Evolutionary conservation across 2,113 vertebrate genomes (phyloP).

Genomic region (Ptilonorhynchus violaceus): DNA sequence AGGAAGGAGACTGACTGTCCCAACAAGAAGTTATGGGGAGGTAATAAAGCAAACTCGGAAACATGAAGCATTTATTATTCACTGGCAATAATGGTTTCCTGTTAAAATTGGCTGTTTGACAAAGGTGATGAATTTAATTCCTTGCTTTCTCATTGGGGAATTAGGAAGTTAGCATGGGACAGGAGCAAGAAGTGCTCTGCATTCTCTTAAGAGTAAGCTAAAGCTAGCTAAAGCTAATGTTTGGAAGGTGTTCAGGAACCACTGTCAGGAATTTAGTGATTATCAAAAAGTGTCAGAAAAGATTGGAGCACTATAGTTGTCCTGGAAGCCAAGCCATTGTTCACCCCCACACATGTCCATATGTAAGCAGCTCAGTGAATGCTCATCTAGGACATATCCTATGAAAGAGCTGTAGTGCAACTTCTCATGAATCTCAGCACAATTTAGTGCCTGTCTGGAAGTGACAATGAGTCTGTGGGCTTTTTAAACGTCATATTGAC

Average conservation of each 20-base stretch:
- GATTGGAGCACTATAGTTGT: neutral
- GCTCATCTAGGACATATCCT: neutral
- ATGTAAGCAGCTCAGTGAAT: neutral
- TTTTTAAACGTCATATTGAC: neutral
- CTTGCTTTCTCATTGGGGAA: neutral
- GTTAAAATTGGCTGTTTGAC: slow-evolving; percentile 51
- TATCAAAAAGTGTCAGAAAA: neutral
- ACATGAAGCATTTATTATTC: slow-evolving; percentile 42
- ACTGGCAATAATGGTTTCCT: slow-evolving; percentile 48
- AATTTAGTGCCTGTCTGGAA: slow-evolving; percentile 18
- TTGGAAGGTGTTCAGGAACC: slow-evolving; percentile 12
- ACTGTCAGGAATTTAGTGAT: neutral
- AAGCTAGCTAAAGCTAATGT: neutral
- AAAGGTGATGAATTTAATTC: slow-evolving; percentile 39
- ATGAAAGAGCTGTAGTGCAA: neutral
- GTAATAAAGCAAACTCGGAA: slow-evolving; percentile 1
- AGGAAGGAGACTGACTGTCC: slow-evolving; percentile 7
- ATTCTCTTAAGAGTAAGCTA: neutral
- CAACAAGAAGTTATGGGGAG: slow-evolving; percentile 14
- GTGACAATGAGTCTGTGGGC: neutral
- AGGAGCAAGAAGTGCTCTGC: neutral
- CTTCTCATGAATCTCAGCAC: neutral
- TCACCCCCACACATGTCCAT: neutral
- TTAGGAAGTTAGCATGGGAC: slow-evolving; percentile 6
- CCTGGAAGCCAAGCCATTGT: neutral